Evolutionary conservation across 2,797 vertebrate species (phyloP).

Genomic region (Poeciliopsis gracilis): DNA sequence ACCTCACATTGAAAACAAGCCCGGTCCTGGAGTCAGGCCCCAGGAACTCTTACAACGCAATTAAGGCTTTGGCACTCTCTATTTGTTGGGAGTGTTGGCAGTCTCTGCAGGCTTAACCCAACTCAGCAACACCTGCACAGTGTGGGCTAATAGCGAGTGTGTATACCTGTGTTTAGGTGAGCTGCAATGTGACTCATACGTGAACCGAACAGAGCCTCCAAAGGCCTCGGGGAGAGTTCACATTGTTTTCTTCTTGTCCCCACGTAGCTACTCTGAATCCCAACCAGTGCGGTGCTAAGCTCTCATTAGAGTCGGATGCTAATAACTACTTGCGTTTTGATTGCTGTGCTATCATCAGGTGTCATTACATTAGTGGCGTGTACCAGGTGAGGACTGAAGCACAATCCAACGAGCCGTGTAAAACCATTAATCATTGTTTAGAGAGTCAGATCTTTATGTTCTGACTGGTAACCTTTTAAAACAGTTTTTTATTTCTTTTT

Average conservation of each 20-base stretch:
- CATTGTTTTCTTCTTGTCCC: background rate
- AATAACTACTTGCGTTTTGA: slow-evolving; percentile 15
- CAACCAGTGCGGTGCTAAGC: background rate
- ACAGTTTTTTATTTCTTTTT: background rate
- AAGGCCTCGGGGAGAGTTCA: slow-evolving; percentile 7
- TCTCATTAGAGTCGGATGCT: slow-evolving; percentile 6
- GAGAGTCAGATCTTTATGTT: background rate
- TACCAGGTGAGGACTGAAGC: background rate
- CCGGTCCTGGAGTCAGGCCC: background rate
- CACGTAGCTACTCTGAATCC: background rate
- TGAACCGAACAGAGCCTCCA: background rate
- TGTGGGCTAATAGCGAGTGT: background rate
- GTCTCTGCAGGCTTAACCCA: slow-evolving; percentile 12
- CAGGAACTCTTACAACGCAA: background rate
- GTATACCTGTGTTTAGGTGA: background rate
- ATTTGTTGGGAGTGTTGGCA: background rate
- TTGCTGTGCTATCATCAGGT: background rate
- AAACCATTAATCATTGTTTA: background rate
- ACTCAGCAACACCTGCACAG: slow-evolving; percentile 21
- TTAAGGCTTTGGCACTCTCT: background rate
- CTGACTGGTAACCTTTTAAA: background rate
- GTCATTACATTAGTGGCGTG: slow-evolving; percentile 1
- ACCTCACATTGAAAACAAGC: slow-evolving; percentile 9
- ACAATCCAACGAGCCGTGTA: background rate
- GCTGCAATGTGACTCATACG: slow-evolving; percentile 23